These are phyloP conservation scores for Scaptodrosophila lebanonensis DNA, from an alignment of 1,140 invertebrate genomes.

Conservation along the genomic window DNA sequence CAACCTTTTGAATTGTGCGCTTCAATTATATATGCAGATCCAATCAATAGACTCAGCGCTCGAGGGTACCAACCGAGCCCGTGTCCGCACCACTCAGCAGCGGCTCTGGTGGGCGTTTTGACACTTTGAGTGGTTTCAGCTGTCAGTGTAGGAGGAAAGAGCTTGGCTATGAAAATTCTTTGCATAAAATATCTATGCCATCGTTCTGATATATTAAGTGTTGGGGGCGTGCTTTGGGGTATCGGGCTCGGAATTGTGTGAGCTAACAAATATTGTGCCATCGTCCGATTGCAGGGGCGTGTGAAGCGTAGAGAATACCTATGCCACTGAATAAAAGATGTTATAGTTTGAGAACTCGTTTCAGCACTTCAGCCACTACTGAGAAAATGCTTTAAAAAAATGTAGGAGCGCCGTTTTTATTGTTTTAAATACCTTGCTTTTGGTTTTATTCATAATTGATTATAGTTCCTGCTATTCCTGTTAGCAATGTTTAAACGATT, in stretches of 20 bases:
- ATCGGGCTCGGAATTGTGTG: slow-evolving; percentile 9
- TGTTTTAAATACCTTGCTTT: too few relatives aligned
- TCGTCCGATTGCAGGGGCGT: too few relatives aligned
- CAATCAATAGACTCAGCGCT: slow-evolving; percentile 43
- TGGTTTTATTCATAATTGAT: too few relatives aligned
- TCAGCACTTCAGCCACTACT: too few relatives aligned
- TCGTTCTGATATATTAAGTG: neutral
- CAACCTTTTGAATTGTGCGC: slow-evolving; percentile 32
- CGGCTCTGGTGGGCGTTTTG: slow-evolving; percentile 39
- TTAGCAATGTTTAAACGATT: too few relatives aligned
- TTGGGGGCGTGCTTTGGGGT: neutral
- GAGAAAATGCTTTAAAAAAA: too few relatives aligned
- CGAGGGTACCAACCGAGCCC: slow-evolving; percentile 3
- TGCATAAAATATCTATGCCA: slow-evolving; percentile 34
- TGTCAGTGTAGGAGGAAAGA: slow-evolving; percentile 34
- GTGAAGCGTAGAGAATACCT: too few relatives aligned
- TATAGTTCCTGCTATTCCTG: too few relatives aligned
- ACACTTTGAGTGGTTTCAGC: slow-evolving; percentile 60
- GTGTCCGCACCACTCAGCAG: neutral
- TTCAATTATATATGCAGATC: slow-evolving; percentile 54
- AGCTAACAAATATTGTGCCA: slow-evolving; percentile 30
- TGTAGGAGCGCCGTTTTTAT: too few relatives aligned
- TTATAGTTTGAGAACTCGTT: too few relatives aligned
- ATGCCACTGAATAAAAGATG: too few relatives aligned
- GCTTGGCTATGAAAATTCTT: slow-evolving; percentile 40